A percentile compares a stretch with the other conserved stretches of the same genome.
These are phyloP conservation scores for Gorsachius magnificus DNA, from an alignment of 2,797 vertebrate species.

Conservation along the genomic window DNA sequence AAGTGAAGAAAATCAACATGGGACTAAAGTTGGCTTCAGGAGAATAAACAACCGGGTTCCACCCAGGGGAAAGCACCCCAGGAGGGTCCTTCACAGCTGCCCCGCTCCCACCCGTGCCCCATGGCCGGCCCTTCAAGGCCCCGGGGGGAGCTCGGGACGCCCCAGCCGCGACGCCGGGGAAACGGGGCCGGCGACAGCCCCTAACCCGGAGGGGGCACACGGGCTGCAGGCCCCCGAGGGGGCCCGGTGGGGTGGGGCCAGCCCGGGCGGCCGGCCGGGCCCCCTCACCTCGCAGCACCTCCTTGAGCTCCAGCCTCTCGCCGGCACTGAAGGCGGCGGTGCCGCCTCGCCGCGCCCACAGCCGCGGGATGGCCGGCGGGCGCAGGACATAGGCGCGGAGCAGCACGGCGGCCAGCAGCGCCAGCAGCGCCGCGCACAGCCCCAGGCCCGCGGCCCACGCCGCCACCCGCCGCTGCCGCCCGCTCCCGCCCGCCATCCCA, in stretches of 20 bases:
- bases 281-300: slow-evolving; percentile 83
- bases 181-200: neutral
- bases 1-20: neutral
- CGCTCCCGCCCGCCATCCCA: neutral
- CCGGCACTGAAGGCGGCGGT: slow-evolving; percentile 9
- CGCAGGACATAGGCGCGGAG: neutral
- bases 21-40: neutral
- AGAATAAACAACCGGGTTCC: neutral
- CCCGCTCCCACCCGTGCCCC: neutral
- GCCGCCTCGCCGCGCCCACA: neutral
- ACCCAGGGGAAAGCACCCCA: neutral
- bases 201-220: neutral
- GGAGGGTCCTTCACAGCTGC: neutral
- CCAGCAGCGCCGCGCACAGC: neutral
- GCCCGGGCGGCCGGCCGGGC: neutral
- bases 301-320: slow-evolving; percentile 74
- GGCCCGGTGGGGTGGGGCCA: neutral
- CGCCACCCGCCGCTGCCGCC: too few relatives aligned
- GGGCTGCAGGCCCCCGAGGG: neutral
- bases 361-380: neutral
- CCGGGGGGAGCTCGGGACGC: neutral
- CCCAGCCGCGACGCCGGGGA: neutral
- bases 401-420: neutral
- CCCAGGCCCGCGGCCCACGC: neutral
- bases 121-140: neutral